phyloP scores from a whole-genome alignment of 2,113 vertebrate genomes.

The Malurus alboscapulatus region DNA sequence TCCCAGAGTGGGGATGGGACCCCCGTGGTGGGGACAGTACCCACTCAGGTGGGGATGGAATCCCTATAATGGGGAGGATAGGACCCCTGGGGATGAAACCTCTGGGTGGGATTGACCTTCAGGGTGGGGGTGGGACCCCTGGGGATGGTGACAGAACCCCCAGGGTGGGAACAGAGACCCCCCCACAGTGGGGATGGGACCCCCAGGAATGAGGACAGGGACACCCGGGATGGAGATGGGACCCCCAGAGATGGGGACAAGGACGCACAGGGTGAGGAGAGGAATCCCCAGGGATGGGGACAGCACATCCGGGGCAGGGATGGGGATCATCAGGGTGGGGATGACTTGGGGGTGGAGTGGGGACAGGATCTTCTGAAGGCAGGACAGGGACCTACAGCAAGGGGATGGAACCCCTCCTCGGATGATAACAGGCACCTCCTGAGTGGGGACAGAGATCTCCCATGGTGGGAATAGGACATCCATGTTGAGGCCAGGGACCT shows the following conservation, averaged over 20 bases:
- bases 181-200: background rate
- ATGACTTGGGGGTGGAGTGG: too few relatives aligned
- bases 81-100: rapidly evolving
- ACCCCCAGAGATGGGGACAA: too few relatives aligned
- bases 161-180: background rate
- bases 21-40: too few relatives aligned
- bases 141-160: background rate
- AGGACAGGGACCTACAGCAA: background rate
- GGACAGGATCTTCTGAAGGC: background rate
- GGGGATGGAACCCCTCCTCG: background rate
- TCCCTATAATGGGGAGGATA: background rate
- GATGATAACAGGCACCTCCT: background rate
- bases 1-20: background rate
- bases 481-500: background rate
- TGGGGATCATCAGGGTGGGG: background rate
- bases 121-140: background rate
- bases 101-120: too few relatives aligned
- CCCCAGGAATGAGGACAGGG: background rate
- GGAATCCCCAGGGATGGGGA: background rate
- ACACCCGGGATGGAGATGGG: background rate
- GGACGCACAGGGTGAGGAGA: too few relatives aligned
- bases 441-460: background rate
- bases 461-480: background rate
- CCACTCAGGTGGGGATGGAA: background rate
- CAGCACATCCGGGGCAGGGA: background rate